Evolutionary conservation across 2,888 invertebrate genomes (phyloP).

Genomic region (Euspilapteryx auroguttella): DNA sequence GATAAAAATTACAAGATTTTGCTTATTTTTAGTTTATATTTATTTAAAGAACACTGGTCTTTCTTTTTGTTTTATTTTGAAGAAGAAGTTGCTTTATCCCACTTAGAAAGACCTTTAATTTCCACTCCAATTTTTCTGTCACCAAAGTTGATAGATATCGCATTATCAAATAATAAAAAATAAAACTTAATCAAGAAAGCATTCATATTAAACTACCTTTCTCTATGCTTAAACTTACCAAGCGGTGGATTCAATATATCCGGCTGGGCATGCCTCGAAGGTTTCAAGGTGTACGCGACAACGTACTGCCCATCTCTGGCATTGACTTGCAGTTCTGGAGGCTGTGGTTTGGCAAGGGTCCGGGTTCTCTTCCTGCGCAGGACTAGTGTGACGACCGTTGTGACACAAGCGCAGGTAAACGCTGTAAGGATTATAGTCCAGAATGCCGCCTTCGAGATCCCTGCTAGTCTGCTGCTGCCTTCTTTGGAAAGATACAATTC

Average conservation of each 20-base stretch:
- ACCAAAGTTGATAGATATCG: too few relatives aligned
- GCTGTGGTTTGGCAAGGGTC: slow-evolving; percentile 33
- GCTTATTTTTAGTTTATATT: too few relatives aligned
- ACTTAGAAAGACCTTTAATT: too few relatives aligned
- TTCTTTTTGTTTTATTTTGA: too few relatives aligned
- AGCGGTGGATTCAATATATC: slow-evolving; percentile 81
- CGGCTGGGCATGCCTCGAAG: slow-evolving; percentile 66
- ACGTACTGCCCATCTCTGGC: slow-evolving; percentile 83
- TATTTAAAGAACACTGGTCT: too few relatives aligned
- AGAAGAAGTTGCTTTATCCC: too few relatives aligned
- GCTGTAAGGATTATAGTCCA: slow-evolving; percentile 37
- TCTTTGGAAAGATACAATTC: slow-evolving; percentile 16
- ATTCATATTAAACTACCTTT: too few relatives aligned
- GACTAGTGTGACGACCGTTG: slow-evolving; percentile 26
- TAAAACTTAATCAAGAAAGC: too few relatives aligned
- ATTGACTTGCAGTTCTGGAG: slow-evolving; percentile 59
- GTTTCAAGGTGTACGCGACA: slow-evolving; percentile 82
- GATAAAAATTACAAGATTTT: too few relatives aligned
- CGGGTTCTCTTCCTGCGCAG: slow-evolving; percentile 24
- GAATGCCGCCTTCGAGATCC: slow-evolving; percentile 36
- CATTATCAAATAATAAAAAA: too few relatives aligned
- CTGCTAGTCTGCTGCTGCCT: slow-evolving; percentile 32
- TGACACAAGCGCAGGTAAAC: slow-evolving; percentile 23
- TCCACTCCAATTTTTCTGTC: too few relatives aligned
- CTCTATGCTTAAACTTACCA: slow-evolving; percentile 51